phyloP scores from a whole-genome alignment of 2,797 vertebrate species.

The Phataginus tricuspis region DNA sequence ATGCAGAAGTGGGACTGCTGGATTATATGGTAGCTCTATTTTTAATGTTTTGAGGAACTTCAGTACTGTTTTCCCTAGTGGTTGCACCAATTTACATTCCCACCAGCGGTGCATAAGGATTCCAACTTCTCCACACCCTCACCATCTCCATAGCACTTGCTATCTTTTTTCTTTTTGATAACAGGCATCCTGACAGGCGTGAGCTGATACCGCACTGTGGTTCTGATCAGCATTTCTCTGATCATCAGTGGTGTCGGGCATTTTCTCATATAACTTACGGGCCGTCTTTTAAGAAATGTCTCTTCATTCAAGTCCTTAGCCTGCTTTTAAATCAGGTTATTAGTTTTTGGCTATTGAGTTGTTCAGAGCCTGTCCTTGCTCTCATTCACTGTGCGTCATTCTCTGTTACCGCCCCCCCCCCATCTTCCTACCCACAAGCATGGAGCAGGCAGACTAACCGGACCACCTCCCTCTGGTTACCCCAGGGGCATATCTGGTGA shows the following conservation, averaged over 20 bases:
- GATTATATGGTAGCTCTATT: background rate
- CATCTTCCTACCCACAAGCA: background rate
- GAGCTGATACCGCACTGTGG: background rate
- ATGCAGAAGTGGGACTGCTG: background rate
- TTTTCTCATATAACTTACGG: background rate
- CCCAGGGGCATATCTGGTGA: background rate
- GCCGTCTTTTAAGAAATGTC: background rate
- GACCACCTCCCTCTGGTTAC: background rate
- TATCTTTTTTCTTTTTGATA: background rate
- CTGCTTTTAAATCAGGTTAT: background rate
- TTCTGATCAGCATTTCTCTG: background rate
- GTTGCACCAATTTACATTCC: background rate
- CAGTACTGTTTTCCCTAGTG: background rate
- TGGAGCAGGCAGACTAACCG: background rate
- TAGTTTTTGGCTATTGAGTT: background rate
- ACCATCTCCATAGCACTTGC: too few relatives aligned
- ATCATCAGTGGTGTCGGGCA: background rate
- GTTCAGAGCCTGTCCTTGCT: background rate
- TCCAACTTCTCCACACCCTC: background rate
- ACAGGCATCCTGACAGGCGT: background rate
- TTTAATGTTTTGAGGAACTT: background rate
- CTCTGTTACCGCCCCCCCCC: background rate
- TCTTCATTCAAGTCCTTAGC: background rate
- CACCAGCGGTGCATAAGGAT: background rate
- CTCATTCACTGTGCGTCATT: background rate